phyloP scores from a whole-genome alignment of 2,113 vertebrate genomes.

The Drymodes brunneopygia region DNA sequence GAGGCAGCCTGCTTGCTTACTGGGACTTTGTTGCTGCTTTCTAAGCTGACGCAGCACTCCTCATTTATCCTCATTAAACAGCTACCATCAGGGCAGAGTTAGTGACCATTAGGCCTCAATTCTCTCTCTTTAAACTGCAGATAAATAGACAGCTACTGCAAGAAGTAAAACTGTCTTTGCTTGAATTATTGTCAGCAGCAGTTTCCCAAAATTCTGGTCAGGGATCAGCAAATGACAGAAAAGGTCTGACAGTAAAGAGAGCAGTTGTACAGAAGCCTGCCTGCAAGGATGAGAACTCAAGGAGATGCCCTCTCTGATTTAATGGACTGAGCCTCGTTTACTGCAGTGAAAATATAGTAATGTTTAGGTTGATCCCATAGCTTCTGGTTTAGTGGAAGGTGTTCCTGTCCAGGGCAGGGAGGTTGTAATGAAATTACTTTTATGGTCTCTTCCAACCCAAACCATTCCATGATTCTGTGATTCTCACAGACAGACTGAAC shows the following conservation, averaged over 20 bases:
- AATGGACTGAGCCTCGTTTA: not conserved
- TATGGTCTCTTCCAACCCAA: not conserved
- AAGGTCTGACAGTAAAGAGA: not conserved
- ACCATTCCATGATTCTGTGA: not conserved
- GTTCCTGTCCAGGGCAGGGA: not conserved
- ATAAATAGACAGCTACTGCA: not conserved
- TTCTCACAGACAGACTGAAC: not conserved
- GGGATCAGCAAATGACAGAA: not conserved
- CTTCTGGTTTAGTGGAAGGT: not conserved
- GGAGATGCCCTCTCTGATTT: not conserved
- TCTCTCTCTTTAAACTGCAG: not conserved
- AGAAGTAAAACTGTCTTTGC: not conserved
- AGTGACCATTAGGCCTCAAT: not conserved
- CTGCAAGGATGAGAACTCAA: not conserved
- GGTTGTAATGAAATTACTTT: not conserved
- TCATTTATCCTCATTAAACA: slow-evolving; percentile 39
- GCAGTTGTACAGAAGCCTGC: not conserved
- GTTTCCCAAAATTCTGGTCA: not conserved
- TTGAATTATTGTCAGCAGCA: not conserved
- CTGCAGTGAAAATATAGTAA: not conserved
- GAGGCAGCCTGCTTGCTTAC: not conserved
- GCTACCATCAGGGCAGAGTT: not conserved
- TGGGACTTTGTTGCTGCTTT: not conserved
- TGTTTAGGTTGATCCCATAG: not conserved
- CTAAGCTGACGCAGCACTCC: not conserved